A percentile compares a stretch with the other conserved stretches of the same genome.
phyloP scores from a whole-genome alignment of 2,797 vertebrate genomes.

The Lepilemur ruficaudatus region DNA sequence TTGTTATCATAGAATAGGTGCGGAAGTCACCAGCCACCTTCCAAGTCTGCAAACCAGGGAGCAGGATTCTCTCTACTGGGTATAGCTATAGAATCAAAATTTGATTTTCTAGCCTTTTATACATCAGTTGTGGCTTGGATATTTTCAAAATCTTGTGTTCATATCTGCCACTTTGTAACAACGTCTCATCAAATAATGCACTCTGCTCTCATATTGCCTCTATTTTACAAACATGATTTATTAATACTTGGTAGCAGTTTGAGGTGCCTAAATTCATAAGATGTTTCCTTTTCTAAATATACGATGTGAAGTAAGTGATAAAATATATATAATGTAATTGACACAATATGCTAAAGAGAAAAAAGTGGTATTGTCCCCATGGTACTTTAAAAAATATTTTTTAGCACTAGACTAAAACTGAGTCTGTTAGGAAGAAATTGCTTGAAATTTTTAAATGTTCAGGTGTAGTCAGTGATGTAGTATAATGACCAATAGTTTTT shows the following conservation, averaged over 20 bases:
- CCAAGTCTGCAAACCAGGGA: not conserved
- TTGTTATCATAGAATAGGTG: not conserved
- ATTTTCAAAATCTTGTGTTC: not conserved
- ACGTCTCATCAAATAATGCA: not conserved
- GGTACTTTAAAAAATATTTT: not conserved
- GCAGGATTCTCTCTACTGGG: not conserved
- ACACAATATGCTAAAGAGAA: not conserved
- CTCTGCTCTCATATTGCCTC: not conserved
- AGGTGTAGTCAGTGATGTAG: not conserved
- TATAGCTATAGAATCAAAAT: not conserved
- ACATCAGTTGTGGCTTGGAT: not conserved
- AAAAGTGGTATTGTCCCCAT: not conserved
- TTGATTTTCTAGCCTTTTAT: not conserved
- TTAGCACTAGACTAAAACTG: not conserved
- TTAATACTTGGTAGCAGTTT: not conserved
- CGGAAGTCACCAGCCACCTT: not conserved
- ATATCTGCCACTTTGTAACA: not conserved
- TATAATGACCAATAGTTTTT: not conserved
- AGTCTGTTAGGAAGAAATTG: conserved; percentile 16
- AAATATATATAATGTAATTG: not conserved
- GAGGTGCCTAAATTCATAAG: not conserved
- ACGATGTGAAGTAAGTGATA: not conserved
- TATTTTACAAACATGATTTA: not conserved
- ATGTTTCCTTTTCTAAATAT: conserved; percentile 5
- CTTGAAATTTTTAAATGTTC: not conserved